phyloP scores from a whole-genome alignment of 2,888 invertebrate genomes.

The Macroteleia sp. region DNA sequence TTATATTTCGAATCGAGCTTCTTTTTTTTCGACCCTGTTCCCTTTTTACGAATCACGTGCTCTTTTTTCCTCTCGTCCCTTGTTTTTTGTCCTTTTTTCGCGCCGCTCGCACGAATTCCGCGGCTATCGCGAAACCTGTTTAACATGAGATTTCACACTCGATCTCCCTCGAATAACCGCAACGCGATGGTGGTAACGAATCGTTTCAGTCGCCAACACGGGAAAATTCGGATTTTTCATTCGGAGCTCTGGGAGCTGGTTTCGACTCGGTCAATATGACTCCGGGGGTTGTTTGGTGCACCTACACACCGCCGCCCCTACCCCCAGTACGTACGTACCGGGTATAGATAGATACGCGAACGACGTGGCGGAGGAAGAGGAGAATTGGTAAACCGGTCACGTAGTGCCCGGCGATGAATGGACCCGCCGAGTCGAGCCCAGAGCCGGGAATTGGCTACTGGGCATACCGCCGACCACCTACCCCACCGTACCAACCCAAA shows the following conservation, averaged over 20 bases:
- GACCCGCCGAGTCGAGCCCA: conserved; percentile 83
- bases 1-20: too few species aligned
- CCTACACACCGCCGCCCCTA: conserved; percentile 64
- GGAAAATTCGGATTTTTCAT: conserved; percentile 69
- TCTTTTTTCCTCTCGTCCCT: conserved; percentile 12
- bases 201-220: conserved; percentile 57
- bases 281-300: conserved; percentile 78
- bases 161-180: conserved; percentile 65
- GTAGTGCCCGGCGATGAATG: conserved; percentile 84
- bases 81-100: conserved; percentile 9
- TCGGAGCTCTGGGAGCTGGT: conserved; percentile 64
- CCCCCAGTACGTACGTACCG: conserved; percentile 35
- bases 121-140: conserved; percentile 63
- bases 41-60: too few species aligned
- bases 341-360: conserved; percentile 66
- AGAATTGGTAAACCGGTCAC: conserved; percentile 83
- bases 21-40: too few species aligned
- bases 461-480: conserved; percentile 82
- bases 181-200: conserved; percentile 63
- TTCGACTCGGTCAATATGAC: conserved; percentile 77
- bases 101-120: conserved; percentile 51
- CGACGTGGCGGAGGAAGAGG: conserved; percentile 70
- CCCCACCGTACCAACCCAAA: conserved; percentile 80
- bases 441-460: conserved; percentile 83
- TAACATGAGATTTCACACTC: conserved; percentile 66